A percentile compares a stretch with the other conserved stretches of the same genome.
phyloP scores from a whole-genome alignment of 2,888 invertebrate species.

The Dione vanillae region DNA sequence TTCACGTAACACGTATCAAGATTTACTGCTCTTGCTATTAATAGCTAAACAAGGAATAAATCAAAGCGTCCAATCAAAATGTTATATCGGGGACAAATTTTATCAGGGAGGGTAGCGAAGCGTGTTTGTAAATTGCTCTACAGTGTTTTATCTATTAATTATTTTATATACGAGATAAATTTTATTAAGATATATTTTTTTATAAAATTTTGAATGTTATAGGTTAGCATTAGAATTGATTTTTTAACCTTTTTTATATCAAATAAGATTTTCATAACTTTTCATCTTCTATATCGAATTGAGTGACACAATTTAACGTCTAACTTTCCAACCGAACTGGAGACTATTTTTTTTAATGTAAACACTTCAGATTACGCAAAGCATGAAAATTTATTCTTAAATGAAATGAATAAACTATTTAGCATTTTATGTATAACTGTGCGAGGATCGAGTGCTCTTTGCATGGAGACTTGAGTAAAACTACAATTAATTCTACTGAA shows the following conservation, averaged over 20 bases:
- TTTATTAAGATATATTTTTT: constrained; percentile 6
- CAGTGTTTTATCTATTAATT: constrained; percentile 77
- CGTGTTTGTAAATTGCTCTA: constrained; percentile 80
- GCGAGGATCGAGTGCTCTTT: no score
- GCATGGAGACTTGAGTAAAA: no score
- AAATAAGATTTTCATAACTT: no score
- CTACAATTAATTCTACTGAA: no score
- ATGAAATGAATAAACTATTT: no score
- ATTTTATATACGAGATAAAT: constrained; percentile 47
- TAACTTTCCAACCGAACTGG: no score
- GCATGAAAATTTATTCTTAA: no score
- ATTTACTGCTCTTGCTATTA: constrained; percentile 55
- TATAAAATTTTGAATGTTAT: background rate
- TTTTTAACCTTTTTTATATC: background rate
- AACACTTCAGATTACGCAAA: no score
- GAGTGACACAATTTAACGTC: no score
- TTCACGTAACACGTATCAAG: constrained; percentile 62
- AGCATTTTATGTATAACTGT: no score
- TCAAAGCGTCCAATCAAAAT: constrained; percentile 82
- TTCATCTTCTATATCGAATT: no score
- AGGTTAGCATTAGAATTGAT: background rate
- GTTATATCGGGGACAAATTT: constrained; percentile 81
- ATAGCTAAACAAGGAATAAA: constrained; percentile 79
- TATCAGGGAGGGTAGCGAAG: constrained; percentile 73
- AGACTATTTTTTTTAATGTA: no score